Evolutionary conservation across 2,888 invertebrate genomes (phyloP), one percentile per base, ranked within the genome.

Genomic region (Monopis laevigella): DNA sequence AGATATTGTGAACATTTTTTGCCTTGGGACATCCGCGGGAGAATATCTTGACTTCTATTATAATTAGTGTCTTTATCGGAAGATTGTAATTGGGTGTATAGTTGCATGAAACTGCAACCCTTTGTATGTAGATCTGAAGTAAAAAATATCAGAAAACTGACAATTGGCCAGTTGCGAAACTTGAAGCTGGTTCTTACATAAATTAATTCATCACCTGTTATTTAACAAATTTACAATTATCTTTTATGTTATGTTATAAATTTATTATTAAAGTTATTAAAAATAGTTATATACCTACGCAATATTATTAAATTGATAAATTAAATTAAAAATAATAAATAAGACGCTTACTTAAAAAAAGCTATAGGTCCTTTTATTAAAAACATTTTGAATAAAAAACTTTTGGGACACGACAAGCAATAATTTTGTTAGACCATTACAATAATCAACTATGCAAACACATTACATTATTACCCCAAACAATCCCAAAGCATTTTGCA

Each of bases 1-100:
- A 59, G 61, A 63, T 61, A 65, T 67, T 60, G 59, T 43, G 56
- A 54, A 53, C 36, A 58, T 62, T 74, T 71, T 66, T 67, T 62
- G 57, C 56, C 51, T 49, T 47, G 51, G 51, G 58, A 58, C 58
- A 58, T 52, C 52, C 51, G 50, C 52, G 48, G 49, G 48, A 50
- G 46, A 51, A 62, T 57, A 50, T 53, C 54, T 53, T 52, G 51
- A 53, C 62, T 59, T 63, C 64, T 68, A 65, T 68, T 65, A 65
- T 69, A 72, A 72, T 72, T 66, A 67, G 65, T 59, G 60, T 56
- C 60, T 65, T 65, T 67, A 68, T 66, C 65, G 62, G 62, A 59
- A 62, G 53, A 65, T 62, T 63, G 59, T 67, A 68, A 71, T 67
- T 67, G 65, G 58, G 58, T 53, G 58, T 54, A 48, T 56, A 7